A percentile compares a stretch with the other conserved stretches of the same genome.
These are phyloP conservation scores for Phaethornis superciliosus DNA, from an alignment of 2,113 vertebrate genomes.

Conservation along the genomic window DNA sequence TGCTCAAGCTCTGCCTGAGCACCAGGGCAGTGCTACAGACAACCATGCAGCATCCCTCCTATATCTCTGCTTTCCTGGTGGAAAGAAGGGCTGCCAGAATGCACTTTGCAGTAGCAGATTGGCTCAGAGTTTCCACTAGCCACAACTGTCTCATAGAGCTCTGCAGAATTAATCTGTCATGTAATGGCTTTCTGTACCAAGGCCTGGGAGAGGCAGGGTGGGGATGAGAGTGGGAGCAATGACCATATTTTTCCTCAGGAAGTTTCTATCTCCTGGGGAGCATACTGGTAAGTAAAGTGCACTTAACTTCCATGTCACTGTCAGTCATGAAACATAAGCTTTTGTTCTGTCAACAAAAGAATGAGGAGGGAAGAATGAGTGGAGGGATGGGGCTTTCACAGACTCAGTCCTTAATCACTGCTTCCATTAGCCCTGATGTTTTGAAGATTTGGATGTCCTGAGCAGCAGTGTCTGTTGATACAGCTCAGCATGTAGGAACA, in stretches of 20 bases:
- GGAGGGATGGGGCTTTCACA: not conserved
- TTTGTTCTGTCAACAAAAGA: slow-evolving; percentile 24
- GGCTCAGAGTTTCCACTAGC: slow-evolving; percentile 22
- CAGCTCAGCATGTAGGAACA: not conserved
- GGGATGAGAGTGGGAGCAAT: not conserved
- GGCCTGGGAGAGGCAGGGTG: slow-evolving; percentile 13
- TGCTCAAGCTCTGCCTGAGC: not conserved
- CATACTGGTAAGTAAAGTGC: slow-evolving; percentile 22
- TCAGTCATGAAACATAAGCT: slow-evolving; percentile 14
- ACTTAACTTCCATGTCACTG: slow-evolving; percentile 9
- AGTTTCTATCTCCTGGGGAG: not conserved
- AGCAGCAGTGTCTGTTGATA: slow-evolving; percentile 37
- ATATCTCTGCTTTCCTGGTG: not conserved
- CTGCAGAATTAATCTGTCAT: slow-evolving; percentile 10
- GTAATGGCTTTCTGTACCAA: slow-evolving; percentile 1
- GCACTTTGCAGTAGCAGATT: not conserved
- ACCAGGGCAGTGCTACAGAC: not conserved
- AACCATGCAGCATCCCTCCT: fast-evolving
- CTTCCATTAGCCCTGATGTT: slow-evolving; percentile 33
- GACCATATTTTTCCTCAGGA: slow-evolving; percentile 23
- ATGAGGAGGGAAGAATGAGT: not conserved
- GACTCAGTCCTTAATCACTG: slow-evolving; percentile 23
- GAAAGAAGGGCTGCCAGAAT: not conserved
- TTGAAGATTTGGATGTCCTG: not conserved
- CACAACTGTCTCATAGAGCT: not conserved